These are phyloP conservation scores for Talpa occidentalis DNA, from an alignment of 2,113 vertebrate genomes.

Conservation along the genomic window DNA sequence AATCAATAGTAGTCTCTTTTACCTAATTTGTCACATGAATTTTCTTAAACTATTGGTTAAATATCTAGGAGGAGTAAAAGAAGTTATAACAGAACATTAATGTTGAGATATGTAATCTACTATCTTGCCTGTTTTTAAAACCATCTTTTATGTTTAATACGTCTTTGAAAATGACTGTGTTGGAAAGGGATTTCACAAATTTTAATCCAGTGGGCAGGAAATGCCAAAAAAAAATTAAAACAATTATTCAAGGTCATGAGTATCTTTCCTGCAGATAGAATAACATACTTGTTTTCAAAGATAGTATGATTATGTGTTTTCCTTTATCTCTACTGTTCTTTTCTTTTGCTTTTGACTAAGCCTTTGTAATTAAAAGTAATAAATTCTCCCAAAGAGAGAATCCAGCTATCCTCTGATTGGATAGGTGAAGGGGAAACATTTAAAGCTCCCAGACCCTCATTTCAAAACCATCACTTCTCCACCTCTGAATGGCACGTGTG, in stretches of 20 bases:
- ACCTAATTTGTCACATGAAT: neutral
- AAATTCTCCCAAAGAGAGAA: neutral
- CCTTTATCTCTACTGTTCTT: neutral
- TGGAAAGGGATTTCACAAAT: slow-evolving; percentile 10
- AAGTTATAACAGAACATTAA: neutral
- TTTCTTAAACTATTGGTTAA: neutral
- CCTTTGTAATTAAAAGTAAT: neutral
- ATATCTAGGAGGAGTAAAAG: neutral
- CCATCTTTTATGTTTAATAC: neutral
- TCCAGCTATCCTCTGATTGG: neutral
- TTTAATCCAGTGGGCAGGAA: slow-evolving; percentile 15
- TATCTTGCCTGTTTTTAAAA: neutral
- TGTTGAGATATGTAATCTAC: neutral
- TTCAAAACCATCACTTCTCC: neutral
- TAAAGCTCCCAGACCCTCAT: neutral
- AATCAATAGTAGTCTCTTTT: neutral
- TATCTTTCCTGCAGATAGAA: neutral
- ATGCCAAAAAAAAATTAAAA: neutral
- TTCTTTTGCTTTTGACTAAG: neutral
- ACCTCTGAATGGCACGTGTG: neutral
- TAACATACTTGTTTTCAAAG: neutral
- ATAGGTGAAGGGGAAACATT: neutral
- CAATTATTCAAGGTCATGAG: neutral
- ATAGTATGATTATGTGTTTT: neutral
- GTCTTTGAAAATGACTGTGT: neutral